A percentile compares a stretch with the other conserved stretches of the same genome.
These are phyloP conservation scores for Elanoides forficatus DNA, from an alignment of 2,113 vertebrate species.

Conservation along the genomic window DNA sequence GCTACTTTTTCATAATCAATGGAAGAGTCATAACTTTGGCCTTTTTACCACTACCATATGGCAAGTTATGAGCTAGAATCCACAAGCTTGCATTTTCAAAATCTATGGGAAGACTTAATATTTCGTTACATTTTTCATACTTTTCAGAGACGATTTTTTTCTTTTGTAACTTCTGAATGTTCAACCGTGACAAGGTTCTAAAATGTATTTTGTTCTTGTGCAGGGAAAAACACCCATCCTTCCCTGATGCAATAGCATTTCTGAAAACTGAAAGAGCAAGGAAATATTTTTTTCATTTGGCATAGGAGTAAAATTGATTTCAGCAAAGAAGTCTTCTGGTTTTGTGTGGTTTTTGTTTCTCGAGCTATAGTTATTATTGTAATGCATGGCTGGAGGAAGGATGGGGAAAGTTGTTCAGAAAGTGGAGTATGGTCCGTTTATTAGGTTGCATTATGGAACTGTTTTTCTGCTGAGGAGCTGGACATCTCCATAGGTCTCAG, in stretches of 20 bases:
- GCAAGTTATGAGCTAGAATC: background rate
- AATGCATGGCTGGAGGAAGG: background rate
- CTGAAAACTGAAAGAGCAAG: background rate
- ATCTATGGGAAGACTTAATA: background rate
- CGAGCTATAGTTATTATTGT: background rate
- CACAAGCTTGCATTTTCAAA: background rate
- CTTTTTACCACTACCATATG: background rate
- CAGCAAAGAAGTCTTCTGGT: background rate
- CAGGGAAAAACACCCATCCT: background rate
- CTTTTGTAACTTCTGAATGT: background rate
- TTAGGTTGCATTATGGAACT: background rate
- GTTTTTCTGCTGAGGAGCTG: background rate
- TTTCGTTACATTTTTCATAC: background rate
- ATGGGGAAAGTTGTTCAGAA: background rate
- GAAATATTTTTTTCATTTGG: background rate
- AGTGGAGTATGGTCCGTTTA: background rate
- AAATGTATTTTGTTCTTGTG: background rate
- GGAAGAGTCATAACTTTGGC: background rate
- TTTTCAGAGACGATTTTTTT: background rate
- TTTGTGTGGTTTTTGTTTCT: background rate
- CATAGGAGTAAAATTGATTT: background rate
- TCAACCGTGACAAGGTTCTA: background rate
- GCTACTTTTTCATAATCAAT: background rate
- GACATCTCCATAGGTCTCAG: background rate
- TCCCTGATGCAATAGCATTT: background rate